Conservation (phyloP, 2,888 invertebrate genomes). For the Eudasyphora cyanicolor region DNA sequence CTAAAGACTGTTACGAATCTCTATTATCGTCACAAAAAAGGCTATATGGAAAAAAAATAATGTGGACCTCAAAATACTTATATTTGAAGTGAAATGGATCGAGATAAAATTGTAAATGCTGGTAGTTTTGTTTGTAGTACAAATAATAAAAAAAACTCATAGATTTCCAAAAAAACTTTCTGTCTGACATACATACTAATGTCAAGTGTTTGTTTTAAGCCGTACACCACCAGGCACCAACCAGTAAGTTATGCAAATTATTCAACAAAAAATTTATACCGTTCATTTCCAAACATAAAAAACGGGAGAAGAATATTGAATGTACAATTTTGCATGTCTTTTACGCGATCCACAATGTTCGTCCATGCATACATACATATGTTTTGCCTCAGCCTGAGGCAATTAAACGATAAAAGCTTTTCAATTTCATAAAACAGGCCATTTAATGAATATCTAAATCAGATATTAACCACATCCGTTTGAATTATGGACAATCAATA, state of each 20-base stretch:
- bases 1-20: too few relatives aligned
- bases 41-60: too few relatives aligned
- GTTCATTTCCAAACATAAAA: not conserved
- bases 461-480: conserved; percentile 5
- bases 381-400: not conserved
- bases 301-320: conserved; percentile 20
- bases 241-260: not conserved
- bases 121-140: not conserved
- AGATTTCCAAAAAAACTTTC: not conserved
- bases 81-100: not conserved
- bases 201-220: not conserved
- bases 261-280: not conserved
- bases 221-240: not conserved
- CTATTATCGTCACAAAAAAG: too few relatives aligned
- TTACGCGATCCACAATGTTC: not conserved
- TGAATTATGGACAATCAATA: not conserved
- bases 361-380: not conserved
- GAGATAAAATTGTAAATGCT: not conserved
- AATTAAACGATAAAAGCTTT: conserved; percentile 12
- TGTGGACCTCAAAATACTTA: too few relatives aligned
- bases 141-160: not conserved
- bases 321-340: not conserved
- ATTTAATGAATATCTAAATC: conserved; percentile 3
- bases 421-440: not conserved
- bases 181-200: not conserved